phyloP scores from a whole-genome alignment of 2,113 vertebrate genomes.

The Lutjanus erythropterus region DNA sequence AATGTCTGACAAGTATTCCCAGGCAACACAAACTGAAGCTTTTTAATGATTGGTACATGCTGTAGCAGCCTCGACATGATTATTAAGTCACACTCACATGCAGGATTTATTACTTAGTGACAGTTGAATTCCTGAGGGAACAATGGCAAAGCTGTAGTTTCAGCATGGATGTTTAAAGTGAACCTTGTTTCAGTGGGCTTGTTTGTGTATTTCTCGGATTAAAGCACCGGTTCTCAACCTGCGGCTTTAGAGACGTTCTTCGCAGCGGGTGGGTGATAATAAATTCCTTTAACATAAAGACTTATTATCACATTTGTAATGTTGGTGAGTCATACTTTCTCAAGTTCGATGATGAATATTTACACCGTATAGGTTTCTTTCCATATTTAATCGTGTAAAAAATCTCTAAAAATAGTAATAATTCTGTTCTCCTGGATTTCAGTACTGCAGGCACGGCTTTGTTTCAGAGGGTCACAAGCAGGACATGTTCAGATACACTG shows the following conservation, averaged over 20 bases:
- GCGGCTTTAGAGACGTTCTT: background rate
- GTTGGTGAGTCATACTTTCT: constrained; percentile 24
- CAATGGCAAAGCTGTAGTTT: constrained; percentile 31
- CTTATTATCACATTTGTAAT: constrained; percentile 23
- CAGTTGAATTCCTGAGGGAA: constrained; percentile 39
- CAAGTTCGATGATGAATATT: constrained; percentile 37
- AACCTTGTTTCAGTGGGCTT: constrained; percentile 14
- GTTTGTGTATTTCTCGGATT: constrained; percentile 19
- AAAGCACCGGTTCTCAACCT: constrained; percentile 16
- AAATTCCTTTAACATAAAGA: constrained; percentile 13
- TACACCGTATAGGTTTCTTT: background rate
- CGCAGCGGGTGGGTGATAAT: constrained; percentile 4
- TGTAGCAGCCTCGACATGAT: constrained; percentile 40
- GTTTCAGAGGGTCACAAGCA: background rate
- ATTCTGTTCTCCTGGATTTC: constrained; percentile 2
- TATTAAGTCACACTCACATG: constrained; percentile 62
- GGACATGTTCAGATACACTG: background rate
- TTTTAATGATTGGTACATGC: constrained; percentile 67
- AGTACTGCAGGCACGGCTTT: constrained; percentile 2
- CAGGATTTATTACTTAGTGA: constrained; percentile 50
- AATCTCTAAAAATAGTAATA: constrained; percentile 18
- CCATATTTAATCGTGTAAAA: constrained; percentile 38
- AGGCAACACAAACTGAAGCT: constrained; percentile 48
- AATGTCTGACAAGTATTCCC: constrained; percentile 74
- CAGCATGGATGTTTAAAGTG: constrained; percentile 20